These are phyloP conservation scores for Malacoraja senta DNA, from an alignment of 2,797 vertebrate genomes.

Conservation along the genomic window DNA sequence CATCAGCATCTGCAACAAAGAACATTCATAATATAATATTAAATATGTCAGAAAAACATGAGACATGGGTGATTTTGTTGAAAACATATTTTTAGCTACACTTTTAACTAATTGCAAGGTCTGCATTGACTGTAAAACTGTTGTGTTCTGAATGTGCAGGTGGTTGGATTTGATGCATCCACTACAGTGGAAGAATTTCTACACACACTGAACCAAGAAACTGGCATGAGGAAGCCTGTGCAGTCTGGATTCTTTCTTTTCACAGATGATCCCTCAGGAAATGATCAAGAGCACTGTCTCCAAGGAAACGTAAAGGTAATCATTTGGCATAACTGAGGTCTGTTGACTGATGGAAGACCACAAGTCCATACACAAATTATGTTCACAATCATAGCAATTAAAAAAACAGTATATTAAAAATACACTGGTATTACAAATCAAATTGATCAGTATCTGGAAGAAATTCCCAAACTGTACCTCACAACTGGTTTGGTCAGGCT, in stretches of 20 bases:
- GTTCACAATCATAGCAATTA: not conserved
- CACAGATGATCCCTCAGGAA: slow-evolving; percentile 87
- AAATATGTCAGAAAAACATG: not conserved
- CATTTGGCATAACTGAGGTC: not conserved
- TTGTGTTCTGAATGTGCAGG: slow-evolving; percentile 55
- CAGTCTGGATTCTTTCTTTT: slow-evolving; percentile 88
- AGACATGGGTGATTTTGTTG: not conserved
- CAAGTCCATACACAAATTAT: not conserved
- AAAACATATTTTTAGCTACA: not conserved
- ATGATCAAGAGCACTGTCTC: slow-evolving; percentile 81
- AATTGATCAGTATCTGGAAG: not conserved
- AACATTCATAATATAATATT: no score
- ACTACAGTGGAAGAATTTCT: slow-evolving; percentile 96
- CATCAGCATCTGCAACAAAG: not conserved
- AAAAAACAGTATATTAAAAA: not conserved
- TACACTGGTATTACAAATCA: not conserved
- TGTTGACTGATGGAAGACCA: not conserved
- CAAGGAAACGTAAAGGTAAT: slow-evolving; percentile 85
- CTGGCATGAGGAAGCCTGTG: slow-evolving; percentile 77
- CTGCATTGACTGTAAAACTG: not conserved
- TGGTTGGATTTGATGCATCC: slow-evolving; percentile 91
- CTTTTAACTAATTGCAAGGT: no score
- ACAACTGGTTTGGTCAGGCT: not conserved
- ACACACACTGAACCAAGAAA: slow-evolving; percentile 85
- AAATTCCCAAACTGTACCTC: slow-evolving; percentile 35